phyloP scores from a whole-genome alignment of 2,113 vertebrate genomes.

The Siniperca knerii region DNA sequence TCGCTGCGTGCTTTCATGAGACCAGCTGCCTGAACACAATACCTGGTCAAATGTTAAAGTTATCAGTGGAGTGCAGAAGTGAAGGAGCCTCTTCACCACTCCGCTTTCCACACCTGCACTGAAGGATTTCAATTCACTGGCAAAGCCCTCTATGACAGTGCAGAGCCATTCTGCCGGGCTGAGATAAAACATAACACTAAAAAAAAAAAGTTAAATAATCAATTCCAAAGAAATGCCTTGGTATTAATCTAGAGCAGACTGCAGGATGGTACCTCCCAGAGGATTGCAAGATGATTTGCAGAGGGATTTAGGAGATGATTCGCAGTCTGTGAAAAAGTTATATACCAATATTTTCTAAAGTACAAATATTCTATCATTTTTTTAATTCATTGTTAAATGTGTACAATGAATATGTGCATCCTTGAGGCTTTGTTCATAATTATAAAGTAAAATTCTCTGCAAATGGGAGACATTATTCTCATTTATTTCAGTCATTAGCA shows the following conservation, averaged over 20 bases:
- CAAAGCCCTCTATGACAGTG: conserved; percentile 56
- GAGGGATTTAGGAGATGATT: conserved; percentile 62
- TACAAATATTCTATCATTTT: conserved; percentile 36
- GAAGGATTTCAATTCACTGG: conserved; percentile 72
- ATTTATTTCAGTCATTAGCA: not conserved
- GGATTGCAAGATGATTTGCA: conserved; percentile 52
- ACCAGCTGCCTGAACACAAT: conserved; percentile 72
- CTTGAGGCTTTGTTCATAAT: conserved; percentile 27
- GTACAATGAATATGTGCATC: conserved; percentile 3
- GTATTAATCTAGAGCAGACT: conserved; percentile 73
- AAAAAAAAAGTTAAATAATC: conserved; percentile 68
- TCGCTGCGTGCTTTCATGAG: conserved; percentile 54
- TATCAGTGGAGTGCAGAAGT: conserved; percentile 84
- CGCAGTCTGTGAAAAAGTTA: conserved; percentile 27
- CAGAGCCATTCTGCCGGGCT: conserved; percentile 70
- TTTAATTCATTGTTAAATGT: conserved; percentile 33
- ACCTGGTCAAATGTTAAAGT: conserved; percentile 76
- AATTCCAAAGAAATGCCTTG: conserved; percentile 65
- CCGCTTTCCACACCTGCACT: conserved; percentile 67
- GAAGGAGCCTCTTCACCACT: conserved; percentile 65
- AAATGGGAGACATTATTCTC: conserved; percentile 7
- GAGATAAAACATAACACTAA: conserved; percentile 80
- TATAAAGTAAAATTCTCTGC: conserved; percentile 31
- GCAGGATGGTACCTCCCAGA: conserved; percentile 37
- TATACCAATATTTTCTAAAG: conserved; percentile 29